Evolutionary conservation across 2,888 invertebrate species (phyloP), one percentile per base, ranked within the genome.

Genomic region (Diploptera punctata): DNA sequence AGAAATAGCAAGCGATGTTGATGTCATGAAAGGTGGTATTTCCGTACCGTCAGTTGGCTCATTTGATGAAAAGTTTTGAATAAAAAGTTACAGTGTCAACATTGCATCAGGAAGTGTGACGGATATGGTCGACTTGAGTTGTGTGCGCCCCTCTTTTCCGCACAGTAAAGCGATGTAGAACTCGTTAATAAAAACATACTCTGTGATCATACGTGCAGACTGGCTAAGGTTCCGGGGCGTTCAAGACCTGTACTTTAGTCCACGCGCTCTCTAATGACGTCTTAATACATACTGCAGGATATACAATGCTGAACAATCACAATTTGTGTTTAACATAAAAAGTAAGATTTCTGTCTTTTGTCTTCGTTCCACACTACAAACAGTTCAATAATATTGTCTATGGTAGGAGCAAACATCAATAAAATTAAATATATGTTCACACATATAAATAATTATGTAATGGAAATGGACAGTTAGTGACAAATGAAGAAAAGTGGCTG

Each of bases 31-130:
- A 9, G 16, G 31, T 29, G 13, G 29, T 9, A 29, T 16, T 57
- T 57, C 57, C 57, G 47, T n/a, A 16, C 29, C 26, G 57, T 57
- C 57, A 57, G 57, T 57, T 57, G 57, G 57, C 57, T 57, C 57
- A 29, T 57, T 57, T 57, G 57, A 29, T 57, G 57, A 57, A 57
- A 57, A 47, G 47, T 47, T n/a, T 47, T 7, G 47, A 47, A 47
- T 47, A 47, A 47, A 47, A 47, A 57, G 31, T 57, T 24, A n/a
- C n/a, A 44, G 65, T 65, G 65, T 65, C 43, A 44, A 47, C 65
- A 65, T 65, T 26, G 43, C 44, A 47, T 65, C 47, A 65, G 65
- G 65, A 65, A 65, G 65, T 65, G 65, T 65, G 65, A 44, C 65
- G 44, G 65, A 65, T 24, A 65, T 26, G 65, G 44, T 47, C 24